Base-by-base conservation (phyloP, 1,140 invertebrate species). In the Ganaspis sp. region DNA sequence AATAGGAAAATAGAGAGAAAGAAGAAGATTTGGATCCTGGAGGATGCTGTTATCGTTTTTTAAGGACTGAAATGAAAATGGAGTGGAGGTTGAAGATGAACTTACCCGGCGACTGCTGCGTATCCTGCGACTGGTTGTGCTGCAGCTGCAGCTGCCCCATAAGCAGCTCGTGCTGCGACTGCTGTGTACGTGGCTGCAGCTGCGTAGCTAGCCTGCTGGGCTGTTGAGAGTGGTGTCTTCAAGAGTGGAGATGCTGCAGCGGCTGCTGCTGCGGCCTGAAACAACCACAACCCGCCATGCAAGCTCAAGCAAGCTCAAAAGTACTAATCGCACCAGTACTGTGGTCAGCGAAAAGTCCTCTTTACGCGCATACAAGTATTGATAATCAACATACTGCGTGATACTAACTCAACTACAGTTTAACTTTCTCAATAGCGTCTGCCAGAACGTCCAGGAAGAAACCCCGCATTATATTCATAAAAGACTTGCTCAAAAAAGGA, bases 121-220 rank as follows among this genome's bases (percentile, higher is more conserved):
- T 94, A 93, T 86, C 94, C 91, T 77, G 93, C 92, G 78, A 93
- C 92, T 83, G 94, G 92, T 89, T 93, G 92, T 90, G 95, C 93
- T 81, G 95, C 93, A 79, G 94, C 94, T 79, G 94, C 94, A 80
- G 94, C 94, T 85, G 93, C 93, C 45, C 92, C 92, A 78, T 95
- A 95, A 81, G 94, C 58, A 29, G 58, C 94, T 83, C 95, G 91
- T 58, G 96, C 95, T 69, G 96, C 95, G 53, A 95, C 96, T 40
- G 96, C 95, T 70, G 95, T 95, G 84, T 96, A 96, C 45, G 94
- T 94, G 37, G 96, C 96, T 78, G 95, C 96, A 83, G 96, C 96
- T 87, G 95, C 96, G 90, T 95, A 96, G 80, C 93, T 94, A 78
- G 95, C 95, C 89, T 93, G 94, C 91, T 92, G 95, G 89, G 91